Percentiles rank a stretch among this genome's conserved stretches.
phyloP scores from a whole-genome alignment of 2,113 vertebrate species.

The Triplophysa tibetana region DNA sequence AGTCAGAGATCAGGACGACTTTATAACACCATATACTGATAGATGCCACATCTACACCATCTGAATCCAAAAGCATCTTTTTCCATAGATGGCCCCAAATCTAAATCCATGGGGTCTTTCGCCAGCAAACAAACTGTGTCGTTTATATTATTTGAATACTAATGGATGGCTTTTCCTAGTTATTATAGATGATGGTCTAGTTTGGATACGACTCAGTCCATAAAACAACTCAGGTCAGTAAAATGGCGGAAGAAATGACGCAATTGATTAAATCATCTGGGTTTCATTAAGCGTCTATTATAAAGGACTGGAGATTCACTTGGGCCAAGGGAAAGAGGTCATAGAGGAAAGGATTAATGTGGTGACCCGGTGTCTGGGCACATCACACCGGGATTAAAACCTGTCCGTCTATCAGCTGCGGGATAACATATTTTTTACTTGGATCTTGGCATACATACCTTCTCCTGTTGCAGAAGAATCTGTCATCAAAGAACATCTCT shows the following conservation, averaged over 20 bases:
- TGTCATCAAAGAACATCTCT: conserved; percentile 6
- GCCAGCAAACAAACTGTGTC: too few species aligned
- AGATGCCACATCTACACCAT: not conserved
- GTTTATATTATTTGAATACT: too few species aligned
- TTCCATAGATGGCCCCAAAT: not conserved
- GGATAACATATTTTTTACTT: conserved; percentile 4
- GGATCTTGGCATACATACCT: not conserved
- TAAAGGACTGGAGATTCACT: conserved; percentile 53
- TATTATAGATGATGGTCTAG: not conserved
- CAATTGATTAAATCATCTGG: conserved; percentile 71
- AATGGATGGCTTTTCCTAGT: too few species aligned
- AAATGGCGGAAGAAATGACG: conserved; percentile 68
- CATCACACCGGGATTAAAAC: conserved; percentile 22
- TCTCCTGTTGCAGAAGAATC: conserved; percentile 29
- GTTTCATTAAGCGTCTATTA: conserved; percentile 65
- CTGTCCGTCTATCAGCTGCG: conserved; percentile 28
- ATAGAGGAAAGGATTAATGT: conserved; percentile 40
- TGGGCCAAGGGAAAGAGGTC: conserved; percentile 39
- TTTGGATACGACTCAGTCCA: conserved; percentile 58
- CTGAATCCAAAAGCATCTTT: conserved; percentile 8
- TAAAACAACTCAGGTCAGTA: conserved; percentile 57
- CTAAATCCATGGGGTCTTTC: too few species aligned
- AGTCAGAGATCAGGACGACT: too few species aligned
- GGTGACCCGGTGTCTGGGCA: conserved; percentile 50
- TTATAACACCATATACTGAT: too few species aligned